Evolutionary conservation across 2,113 vertebrate species (phyloP).

Genomic region (Scolopax mira): DNA sequence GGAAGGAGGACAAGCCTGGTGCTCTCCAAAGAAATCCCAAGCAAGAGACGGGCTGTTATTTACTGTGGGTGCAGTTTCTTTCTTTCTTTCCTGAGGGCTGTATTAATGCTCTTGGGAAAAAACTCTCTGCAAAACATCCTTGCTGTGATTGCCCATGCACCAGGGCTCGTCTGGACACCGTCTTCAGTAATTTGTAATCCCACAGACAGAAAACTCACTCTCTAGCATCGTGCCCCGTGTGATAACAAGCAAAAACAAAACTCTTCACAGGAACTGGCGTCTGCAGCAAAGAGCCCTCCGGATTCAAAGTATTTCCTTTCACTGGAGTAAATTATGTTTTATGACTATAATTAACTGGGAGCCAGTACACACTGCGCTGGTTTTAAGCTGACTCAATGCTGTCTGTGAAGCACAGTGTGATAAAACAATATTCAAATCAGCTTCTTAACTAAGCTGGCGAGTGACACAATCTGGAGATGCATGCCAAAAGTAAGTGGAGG

Average conservation of each 20-base stretch:
- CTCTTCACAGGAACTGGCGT: rapidly evolving
- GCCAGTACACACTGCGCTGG: constrained; percentile 43
- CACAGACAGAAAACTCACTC: background rate
- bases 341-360: constrained; percentile 61
- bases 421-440: constrained; percentile 63
- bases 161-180: rapidly evolving
- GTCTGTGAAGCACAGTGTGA: constrained; percentile 48
- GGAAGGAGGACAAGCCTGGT: background rate
- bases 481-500: constrained; percentile 17
- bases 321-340: constrained; percentile 35
- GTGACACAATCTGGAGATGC: background rate
- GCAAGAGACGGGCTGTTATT: background rate
- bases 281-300: background rate
- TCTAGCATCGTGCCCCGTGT: rapidly evolving
- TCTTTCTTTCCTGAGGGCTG: rapidly evolving
- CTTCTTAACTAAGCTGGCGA: constrained; percentile 20
- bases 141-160: background rate
- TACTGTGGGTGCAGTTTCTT: background rate
- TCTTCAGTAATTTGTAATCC: background rate
- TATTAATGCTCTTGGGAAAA: background rate
- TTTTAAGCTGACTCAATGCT: constrained; percentile 61
- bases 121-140: background rate
- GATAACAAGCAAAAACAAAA: background rate
- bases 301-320: constrained; percentile 37
- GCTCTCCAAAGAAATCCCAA: background rate